These are phyloP conservation scores for Drosophila neonasuta DNA, from an alignment of 2,888 invertebrate genomes.

Conservation along the genomic window DNA sequence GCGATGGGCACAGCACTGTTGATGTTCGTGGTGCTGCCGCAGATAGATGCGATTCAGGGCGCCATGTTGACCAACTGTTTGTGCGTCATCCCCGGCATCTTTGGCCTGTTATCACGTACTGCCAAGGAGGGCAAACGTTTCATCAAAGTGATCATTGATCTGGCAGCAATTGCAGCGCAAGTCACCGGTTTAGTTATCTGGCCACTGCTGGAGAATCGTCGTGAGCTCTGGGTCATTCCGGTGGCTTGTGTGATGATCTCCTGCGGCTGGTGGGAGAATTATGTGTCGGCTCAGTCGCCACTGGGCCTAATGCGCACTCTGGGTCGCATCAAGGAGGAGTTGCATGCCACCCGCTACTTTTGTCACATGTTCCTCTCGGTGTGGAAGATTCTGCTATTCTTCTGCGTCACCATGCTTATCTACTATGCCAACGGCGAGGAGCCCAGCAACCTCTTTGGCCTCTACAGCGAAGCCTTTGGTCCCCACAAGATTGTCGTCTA, in stretches of 20 bases:
- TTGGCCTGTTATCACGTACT: slow-evolving; percentile 91
- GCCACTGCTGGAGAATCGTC: slow-evolving; percentile 91
- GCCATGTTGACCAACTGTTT: slow-evolving; percentile 98
- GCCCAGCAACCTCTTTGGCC: slow-evolving; percentile 89
- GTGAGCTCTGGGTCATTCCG: slow-evolving; percentile 92
- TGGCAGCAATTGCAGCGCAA: slow-evolving; percentile 93
- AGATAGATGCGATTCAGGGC: slow-evolving; percentile 96
- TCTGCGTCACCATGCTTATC: slow-evolving; percentile 88
- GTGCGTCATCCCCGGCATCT: slow-evolving; percentile 90
- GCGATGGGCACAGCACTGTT: slow-evolving; percentile 93
- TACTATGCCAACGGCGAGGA: slow-evolving; percentile 90
- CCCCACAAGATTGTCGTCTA: slow-evolving; percentile 90
- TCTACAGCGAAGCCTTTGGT: slow-evolving; percentile 89
- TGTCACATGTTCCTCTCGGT: slow-evolving; percentile 94
- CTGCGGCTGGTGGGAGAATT: slow-evolving; percentile 99
- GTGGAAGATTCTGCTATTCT: slow-evolving; percentile 93
- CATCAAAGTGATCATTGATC: slow-evolving; percentile 90
- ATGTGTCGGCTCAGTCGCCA: slow-evolving; percentile 92
- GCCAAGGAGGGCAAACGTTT: slow-evolving; percentile 91
- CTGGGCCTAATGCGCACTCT: slow-evolving; percentile 87
- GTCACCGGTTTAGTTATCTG: slow-evolving; percentile 95
- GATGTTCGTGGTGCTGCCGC: slow-evolving; percentile 94
- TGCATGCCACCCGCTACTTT: slow-evolving; percentile 92
- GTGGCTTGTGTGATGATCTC: slow-evolving; percentile 93
- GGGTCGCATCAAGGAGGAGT: slow-evolving; percentile 90